Percentiles rank a stretch among this genome's conserved stretches.
Conservation (phyloP, 2,113 vertebrate genomes). For the Carassius auratus region DNA sequence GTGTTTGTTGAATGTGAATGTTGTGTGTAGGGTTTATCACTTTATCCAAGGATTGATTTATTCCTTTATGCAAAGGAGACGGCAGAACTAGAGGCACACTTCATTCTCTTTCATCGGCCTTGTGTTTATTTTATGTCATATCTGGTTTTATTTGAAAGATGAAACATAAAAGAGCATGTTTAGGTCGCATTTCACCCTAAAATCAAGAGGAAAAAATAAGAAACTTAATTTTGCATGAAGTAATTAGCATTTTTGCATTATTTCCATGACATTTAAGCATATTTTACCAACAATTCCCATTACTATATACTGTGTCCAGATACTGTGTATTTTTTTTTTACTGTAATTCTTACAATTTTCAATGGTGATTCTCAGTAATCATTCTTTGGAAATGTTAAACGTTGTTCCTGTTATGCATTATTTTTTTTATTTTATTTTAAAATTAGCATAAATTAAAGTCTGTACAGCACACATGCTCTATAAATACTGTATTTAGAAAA, state of each 20-base stretch:
- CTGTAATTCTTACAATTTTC: not conserved
- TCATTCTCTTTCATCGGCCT: slow-evolving; percentile 11
- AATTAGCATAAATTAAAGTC: not conserved
- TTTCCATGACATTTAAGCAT: not conserved
- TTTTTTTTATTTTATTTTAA: too few relatives aligned
- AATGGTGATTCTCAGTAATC: not conserved
- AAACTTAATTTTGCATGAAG: not conserved
- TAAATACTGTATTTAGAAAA: not conserved
- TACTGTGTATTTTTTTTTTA: too few relatives aligned
- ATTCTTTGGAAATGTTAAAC: not conserved
- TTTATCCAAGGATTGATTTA: slow-evolving; percentile 46
- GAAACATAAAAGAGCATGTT: not conserved
- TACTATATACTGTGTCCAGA: not conserved
- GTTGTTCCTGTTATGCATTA: not conserved
- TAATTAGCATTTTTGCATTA: not conserved
- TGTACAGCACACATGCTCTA: not conserved
- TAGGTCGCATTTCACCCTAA: not conserved
- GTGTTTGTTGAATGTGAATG: slow-evolving; percentile 54
- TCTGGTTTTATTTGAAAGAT: not conserved
- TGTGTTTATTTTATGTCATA: not conserved
- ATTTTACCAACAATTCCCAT: not conserved
- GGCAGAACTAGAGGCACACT: slow-evolving; percentile 31
- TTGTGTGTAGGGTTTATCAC: slow-evolving; percentile 50
- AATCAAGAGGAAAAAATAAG: not conserved
- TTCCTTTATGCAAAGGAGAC: slow-evolving; percentile 58